Percentiles rank a stretch among this genome's conserved stretches.
Evolutionary conservation across 1,140 invertebrate genomes (phyloP).

Genomic region (Habropoda laboriosa): DNA sequence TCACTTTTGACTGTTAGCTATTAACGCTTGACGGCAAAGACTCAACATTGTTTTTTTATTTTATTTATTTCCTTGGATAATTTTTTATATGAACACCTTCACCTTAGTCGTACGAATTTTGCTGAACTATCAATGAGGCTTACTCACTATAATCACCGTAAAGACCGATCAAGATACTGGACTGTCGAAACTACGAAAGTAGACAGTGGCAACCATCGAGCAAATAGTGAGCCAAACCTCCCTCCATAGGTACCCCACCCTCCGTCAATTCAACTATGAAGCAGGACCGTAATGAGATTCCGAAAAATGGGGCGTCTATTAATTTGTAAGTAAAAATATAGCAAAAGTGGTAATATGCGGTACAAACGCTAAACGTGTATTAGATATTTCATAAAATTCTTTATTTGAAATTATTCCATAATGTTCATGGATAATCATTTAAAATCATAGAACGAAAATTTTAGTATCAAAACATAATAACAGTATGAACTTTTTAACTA

Average conservation of each 20-base stretch:
- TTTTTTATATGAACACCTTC: constrained; percentile 24
- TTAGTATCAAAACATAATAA: too few relatives aligned
- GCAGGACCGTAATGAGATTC: constrained; percentile 40
- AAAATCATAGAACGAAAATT: neutral
- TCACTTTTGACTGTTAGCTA: constrained; percentile 73
- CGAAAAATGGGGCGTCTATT: neutral
- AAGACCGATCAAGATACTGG: constrained; percentile 1
- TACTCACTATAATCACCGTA: neutral
- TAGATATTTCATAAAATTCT: neutral
- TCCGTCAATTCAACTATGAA: constrained; percentile 40
- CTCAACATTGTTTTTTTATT: constrained; percentile 62
- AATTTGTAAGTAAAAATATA: neutral
- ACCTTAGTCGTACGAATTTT: neutral
- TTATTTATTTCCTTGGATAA: neutral
- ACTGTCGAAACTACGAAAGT: constrained; percentile 55
- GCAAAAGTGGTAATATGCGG: neutral
- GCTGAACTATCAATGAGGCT: neutral
- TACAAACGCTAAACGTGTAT: neutral
- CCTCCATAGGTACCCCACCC: constrained; percentile 47
- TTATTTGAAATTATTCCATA: neutral
- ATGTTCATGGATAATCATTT: neutral
- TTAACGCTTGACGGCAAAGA: constrained; percentile 68
- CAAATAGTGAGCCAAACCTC: constrained; percentile 51
- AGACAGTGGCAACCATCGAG: constrained; percentile 52
- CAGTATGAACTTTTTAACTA: neutral